phyloP scores from a whole-genome alignment of 1,140 invertebrate species.

The Cylas formicarius region DNA sequence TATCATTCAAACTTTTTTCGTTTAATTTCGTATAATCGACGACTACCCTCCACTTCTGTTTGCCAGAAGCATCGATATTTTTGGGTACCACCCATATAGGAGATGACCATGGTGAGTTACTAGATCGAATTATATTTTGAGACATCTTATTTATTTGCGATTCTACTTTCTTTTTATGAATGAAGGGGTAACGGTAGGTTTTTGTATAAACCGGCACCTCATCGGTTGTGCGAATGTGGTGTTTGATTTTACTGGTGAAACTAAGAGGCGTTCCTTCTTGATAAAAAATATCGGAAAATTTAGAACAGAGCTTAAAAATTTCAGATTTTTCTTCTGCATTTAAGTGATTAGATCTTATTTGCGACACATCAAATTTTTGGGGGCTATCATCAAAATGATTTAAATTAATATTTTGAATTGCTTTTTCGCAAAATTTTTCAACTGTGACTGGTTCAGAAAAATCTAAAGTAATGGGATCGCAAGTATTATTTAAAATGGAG shows the following conservation, averaged over 20 bases:
- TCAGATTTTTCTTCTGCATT: conserved; percentile 16
- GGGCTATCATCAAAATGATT: conserved; percentile 7
- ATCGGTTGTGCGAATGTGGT: conserved; percentile 29
- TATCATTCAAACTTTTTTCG: conserved; percentile 9
- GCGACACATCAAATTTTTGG: not conserved
- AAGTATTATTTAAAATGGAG: conserved; percentile 6
- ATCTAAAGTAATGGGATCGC: not conserved
- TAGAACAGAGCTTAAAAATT: conserved; percentile 19
- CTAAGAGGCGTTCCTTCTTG: conserved; percentile 14
- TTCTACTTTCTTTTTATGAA: conserved; percentile 35
- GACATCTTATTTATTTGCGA: conserved; percentile 32
- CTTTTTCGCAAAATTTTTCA: not conserved
- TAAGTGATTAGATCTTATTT: conserved; percentile 11
- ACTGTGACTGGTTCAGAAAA: not conserved
- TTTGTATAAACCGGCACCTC: conserved; percentile 34
- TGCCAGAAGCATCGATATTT: conserved; percentile 25
- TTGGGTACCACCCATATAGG: conserved; percentile 28
- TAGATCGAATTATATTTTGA: conserved; percentile 15
- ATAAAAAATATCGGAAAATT: conserved; percentile 27
- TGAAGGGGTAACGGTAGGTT: conserved; percentile 35
- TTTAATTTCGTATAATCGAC: conserved; percentile 11
- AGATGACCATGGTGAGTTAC: conserved; percentile 5
- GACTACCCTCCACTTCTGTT: conserved; percentile 13
- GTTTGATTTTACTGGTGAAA: conserved; percentile 25
- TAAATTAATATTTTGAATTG: not conserved